Conservation (phyloP, 2,888 invertebrate genomes). For the Beris chalybata region DNA sequence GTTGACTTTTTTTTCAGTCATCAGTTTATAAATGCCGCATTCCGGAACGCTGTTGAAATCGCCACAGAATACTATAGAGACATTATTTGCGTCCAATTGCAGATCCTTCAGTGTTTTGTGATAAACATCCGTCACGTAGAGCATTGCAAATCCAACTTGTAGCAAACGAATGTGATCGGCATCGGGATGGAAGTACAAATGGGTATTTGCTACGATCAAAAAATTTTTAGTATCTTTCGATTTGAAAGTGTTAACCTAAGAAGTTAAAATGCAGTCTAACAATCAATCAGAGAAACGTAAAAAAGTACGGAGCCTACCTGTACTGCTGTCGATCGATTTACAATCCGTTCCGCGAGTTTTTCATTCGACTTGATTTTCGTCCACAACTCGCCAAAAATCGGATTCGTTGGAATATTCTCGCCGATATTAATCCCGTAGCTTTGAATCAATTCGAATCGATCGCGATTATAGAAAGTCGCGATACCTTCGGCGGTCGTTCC, state of each 20-base stretch:
- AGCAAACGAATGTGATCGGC: slow-evolving; percentile 87
- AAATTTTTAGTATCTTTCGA: slow-evolving; percentile 62
- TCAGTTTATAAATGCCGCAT: slow-evolving; percentile 77
- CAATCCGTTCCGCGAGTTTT: slow-evolving; percentile 62
- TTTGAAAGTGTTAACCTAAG: slow-evolving; percentile 60
- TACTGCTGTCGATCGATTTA: slow-evolving; percentile 68
- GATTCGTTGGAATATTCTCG: slow-evolving; percentile 60
- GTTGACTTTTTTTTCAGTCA: slow-evolving; percentile 69
- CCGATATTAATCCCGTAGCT: slow-evolving; percentile 63
- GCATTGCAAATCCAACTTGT: slow-evolving; percentile 76
- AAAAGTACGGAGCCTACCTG: slow-evolving; percentile 56
- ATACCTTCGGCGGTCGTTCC: slow-evolving; percentile 78
- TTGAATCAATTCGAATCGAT: slow-evolving; percentile 67
- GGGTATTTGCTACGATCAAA: slow-evolving; percentile 80
- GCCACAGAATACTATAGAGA: slow-evolving; percentile 78
- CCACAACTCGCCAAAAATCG: slow-evolving; percentile 64
- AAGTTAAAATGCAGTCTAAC: slow-evolving; percentile 22
- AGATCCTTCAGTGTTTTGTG: slow-evolving; percentile 46
- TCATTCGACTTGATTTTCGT: slow-evolving; percentile 62
- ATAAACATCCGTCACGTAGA: slow-evolving; percentile 67
- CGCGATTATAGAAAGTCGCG: slow-evolving; percentile 72
- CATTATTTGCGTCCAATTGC: slow-evolving; percentile 43
- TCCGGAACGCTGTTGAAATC: slow-evolving; percentile 91
- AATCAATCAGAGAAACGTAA: not conserved
- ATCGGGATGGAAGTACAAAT: slow-evolving; percentile 90